Conservation (phyloP, 2,113 vertebrate species). For the Asarcornis scutulata region DNA sequence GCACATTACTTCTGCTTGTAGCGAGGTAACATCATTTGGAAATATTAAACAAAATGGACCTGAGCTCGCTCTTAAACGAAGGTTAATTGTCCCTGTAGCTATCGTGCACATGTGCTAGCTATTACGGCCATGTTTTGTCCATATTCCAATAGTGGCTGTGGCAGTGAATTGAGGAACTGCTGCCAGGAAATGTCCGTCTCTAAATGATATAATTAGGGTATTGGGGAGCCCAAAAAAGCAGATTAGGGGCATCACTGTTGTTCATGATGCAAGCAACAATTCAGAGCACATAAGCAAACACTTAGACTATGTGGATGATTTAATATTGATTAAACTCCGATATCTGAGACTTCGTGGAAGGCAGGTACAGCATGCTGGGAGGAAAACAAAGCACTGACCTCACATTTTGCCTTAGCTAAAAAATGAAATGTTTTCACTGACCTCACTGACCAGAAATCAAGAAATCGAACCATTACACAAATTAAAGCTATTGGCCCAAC, state of each 20-base stretch:
- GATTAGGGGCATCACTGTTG: constrained; percentile 70
- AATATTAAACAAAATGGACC: constrained; percentile 54
- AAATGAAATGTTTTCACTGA: constrained; percentile 44
- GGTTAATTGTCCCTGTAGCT: constrained; percentile 56
- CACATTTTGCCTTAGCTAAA: constrained; percentile 38
- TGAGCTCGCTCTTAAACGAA: constrained; percentile 31
- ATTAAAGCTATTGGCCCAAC: constrained; percentile 39
- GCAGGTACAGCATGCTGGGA: constrained; percentile 48
- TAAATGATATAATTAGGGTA: constrained; percentile 80
- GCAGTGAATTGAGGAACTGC: constrained; percentile 70
- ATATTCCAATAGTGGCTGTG: constrained; percentile 56
- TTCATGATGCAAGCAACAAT: constrained; percentile 65
- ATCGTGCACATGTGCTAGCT: constrained; percentile 77
- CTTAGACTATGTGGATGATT: constrained; percentile 68
- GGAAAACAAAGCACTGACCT: constrained; percentile 36
- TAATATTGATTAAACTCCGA: constrained; percentile 73
- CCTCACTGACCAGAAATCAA: constrained; percentile 54
- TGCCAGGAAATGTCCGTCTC: constrained; percentile 80
- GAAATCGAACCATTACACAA: constrained; percentile 49
- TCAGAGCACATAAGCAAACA: constrained; percentile 79
- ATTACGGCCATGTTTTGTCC: constrained; percentile 77
- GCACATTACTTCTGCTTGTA: constrained; percentile 51
- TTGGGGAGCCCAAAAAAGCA: constrained; percentile 68
- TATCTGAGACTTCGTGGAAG: constrained; percentile 54
- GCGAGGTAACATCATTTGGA: constrained; percentile 60